Percentiles rank a stretch among this genome's conserved stretches.
These are phyloP conservation scores for Hippocampus guttulatus DNA, from an alignment of 2,113 vertebrate species.

Conservation along the genomic window DNA sequence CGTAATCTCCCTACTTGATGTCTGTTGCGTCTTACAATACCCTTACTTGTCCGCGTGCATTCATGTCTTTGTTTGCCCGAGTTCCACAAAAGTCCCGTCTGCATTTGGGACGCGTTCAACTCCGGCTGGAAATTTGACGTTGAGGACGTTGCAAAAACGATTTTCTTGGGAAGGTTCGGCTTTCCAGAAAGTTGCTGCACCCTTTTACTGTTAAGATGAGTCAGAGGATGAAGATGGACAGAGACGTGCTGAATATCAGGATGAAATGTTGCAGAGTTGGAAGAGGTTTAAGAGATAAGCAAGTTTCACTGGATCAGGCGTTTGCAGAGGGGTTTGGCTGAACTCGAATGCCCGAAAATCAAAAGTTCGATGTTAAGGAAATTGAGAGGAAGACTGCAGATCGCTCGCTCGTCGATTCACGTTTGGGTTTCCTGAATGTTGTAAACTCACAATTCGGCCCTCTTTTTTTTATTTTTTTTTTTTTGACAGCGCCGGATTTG, in stretches of 20 bases:
- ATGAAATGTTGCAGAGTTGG: conserved; percentile 35
- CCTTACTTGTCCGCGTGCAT: conserved; percentile 19
- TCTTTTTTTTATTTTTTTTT: neutral
- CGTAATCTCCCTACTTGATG: conserved; percentile 63
- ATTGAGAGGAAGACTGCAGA: conserved; percentile 19
- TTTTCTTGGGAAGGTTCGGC: neutral
- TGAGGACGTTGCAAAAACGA: neutral
- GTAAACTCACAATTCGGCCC: conserved; percentile 11
- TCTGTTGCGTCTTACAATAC: conserved; percentile 54
- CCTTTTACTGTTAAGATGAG: conserved; percentile 26
- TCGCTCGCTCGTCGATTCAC: neutral
- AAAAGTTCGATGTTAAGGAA: conserved; percentile 14
- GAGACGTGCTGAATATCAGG: conserved; percentile 17
- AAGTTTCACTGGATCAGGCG: conserved; percentile 38
- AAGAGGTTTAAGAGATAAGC: conserved; percentile 42
- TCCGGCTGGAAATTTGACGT: conserved; percentile 12
- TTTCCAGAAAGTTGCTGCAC: conserved; percentile 13
- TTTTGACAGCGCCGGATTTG: conserved; percentile 1
- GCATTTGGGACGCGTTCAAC: conserved; percentile 12
- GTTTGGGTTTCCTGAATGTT: neutral
- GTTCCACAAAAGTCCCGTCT: neutral
- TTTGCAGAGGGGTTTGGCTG: conserved; percentile 19
- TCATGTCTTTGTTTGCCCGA: conserved; percentile 9
- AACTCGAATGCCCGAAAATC: conserved; percentile 14
- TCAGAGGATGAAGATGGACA: conserved; percentile 16